Base-by-base conservation (phyloP, 2,797 vertebrate genomes). In the Rhodeus uyekii region DNA sequence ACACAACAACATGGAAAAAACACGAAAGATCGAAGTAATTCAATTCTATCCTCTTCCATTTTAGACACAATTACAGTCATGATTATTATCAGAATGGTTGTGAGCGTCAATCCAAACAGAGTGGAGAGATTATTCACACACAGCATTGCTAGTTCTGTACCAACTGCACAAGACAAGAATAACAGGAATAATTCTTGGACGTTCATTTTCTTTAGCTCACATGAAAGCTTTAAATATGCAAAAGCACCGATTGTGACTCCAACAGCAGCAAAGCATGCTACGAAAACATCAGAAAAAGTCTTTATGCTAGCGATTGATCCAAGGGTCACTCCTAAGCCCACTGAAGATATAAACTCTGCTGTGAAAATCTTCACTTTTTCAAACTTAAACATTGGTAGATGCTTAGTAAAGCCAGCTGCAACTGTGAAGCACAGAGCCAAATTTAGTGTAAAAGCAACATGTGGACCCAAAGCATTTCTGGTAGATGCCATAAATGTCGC, bases 351-450 rank as follows among this genome's bases (percentile, higher is more conserved):
- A 65, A 65, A 64, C 75, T 65, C 60, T 7, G 19, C 46, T 16
- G 0, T 0, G 5, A n/a, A 5, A 0, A 60, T 74, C 4, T n/a
- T 19, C 19, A 1, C 1, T 3, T 24, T n/a, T 0, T 5, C 12
- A 5, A 16, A 29, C 38, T 64, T 32, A 19, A 5, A 7, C 60
- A 77, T 44, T 8, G 55, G 38, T 7, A 77, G 32, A 36, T 46
- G 0, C 0, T 24, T 36, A 6, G 24, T 5, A 6, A 48, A 65
- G 29, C 42, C 60, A n/a, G 75, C 13, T 0, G 1, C 22, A 2
- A 36, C 12, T n/a, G 60, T 46, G 58, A 42, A 65, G 29, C 58
- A 65, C 75, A 77, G 27, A 46, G 75, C 19, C 7, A 77, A 24
- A 50, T 77, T 77, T 16, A 65, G 24, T 4, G 42, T 42, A n/a